Evolutionary conservation across 1,140 invertebrate species (phyloP), one percentile per base, ranked within the genome.

Genomic region (Charaxes varanes): DNA sequence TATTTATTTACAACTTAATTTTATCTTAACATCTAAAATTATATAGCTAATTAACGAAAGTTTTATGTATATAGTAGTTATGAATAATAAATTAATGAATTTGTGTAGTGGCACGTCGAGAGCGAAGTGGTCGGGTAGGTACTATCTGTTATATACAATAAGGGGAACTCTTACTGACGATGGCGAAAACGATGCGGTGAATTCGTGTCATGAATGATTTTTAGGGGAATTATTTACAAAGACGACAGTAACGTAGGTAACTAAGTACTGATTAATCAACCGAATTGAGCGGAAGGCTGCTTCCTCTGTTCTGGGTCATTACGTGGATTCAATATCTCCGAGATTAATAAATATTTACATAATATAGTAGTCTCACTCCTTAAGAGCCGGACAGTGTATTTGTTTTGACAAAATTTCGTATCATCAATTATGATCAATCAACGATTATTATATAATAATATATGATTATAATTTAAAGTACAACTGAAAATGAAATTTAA

Each of bases 21-120:
- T 61, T 55, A 63, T 43, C 58, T 67, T 72, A 76, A 4, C 63
- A 41, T 46, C 72, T 78, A 78, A 65, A 44, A 64, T 60, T 63
- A 67, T 64, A 74, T 62, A 72, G 54, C 71, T 78, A 74, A 72
- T 72, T 70, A 70, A 72, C 54, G 62, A 74, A 67, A 62, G 50
- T 67, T 65, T 62, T 41, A 66, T 59, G 64, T 70, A 59, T 69
- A 59, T 61, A 66, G 47, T 61, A 66, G 47, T 62, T 62, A 69
- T 81, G 70, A 81, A 63, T 60, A 81, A 81, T 81, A 81, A 81
- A 81, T 81, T 78, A 81, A 77, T 78, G 72, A 77, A 76, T 69
- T 73, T 68, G 61, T 36, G 48, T 46, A 52, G 62, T 73, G 72
- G 65, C 71, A 68, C 70, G 48, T 65, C 33, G 40, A 55, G 24